A percentile compares a stretch with the other conserved stretches of the same genome.
These are phyloP conservation scores for Melanargia galathea DNA, from an alignment of 2,888 invertebrate species.

Conservation along the genomic window DNA sequence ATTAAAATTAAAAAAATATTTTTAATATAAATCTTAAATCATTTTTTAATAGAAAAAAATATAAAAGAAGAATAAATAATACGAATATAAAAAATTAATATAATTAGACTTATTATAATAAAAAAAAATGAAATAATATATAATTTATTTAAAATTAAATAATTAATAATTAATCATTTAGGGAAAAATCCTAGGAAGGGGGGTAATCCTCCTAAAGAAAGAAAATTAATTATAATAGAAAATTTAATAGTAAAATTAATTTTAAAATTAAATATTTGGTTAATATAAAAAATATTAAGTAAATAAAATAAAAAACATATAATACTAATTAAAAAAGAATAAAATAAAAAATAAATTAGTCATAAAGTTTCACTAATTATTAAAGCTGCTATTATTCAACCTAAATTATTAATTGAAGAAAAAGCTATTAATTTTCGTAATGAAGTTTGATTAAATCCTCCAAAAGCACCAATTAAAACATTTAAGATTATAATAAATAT, in stretches of 20 bases:
- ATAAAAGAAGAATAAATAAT: slow-evolving; percentile 59
- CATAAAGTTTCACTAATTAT: slow-evolving; percentile 73
- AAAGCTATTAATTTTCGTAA: slow-evolving; percentile 83
- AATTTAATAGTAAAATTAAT: slow-evolving; percentile 73
- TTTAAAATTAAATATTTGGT: slow-evolving; percentile 75
- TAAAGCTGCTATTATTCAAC: slow-evolving; percentile 78
- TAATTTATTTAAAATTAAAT: slow-evolving; percentile 68
- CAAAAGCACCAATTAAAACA: slow-evolving; percentile 73
- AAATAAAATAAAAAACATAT: slow-evolving; percentile 73
- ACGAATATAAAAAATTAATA: slow-evolving; percentile 49
- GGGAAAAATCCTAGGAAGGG: slow-evolving; percentile 84
- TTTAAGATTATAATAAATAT: slow-evolving; percentile 70
- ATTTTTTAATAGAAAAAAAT: slow-evolving; percentile 76
- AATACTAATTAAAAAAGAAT: slow-evolving; percentile 69
- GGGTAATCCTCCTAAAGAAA: slow-evolving; percentile 82
- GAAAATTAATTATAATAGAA: slow-evolving; percentile 75
- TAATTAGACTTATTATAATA: slow-evolving; percentile 78
- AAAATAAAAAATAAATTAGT: slow-evolving; percentile 71
- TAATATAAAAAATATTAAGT: slow-evolving; percentile 75
- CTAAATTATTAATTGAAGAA: slow-evolving; percentile 85
- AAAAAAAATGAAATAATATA: slow-evolving; percentile 69
- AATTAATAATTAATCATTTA: slow-evolving; percentile 83
- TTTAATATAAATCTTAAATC: slow-evolving; percentile 64
- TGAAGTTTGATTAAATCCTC: slow-evolving; percentile 80
- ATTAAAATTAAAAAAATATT: slow-evolving; percentile 56